phyloP scores from a whole-genome alignment of 92 coral and sea anemone genomes.

The Porites lobata region DNA sequence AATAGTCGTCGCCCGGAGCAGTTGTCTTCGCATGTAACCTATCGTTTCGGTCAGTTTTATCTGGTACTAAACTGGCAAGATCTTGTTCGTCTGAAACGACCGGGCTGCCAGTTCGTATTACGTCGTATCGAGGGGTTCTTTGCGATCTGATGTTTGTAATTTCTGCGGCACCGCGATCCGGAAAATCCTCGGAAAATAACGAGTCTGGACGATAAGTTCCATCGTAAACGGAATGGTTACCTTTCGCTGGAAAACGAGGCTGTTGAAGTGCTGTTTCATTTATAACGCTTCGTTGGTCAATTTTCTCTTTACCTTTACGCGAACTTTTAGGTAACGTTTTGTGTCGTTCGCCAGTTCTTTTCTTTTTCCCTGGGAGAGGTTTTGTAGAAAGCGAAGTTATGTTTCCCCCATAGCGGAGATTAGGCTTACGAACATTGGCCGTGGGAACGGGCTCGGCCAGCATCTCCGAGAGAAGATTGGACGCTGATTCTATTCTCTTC shows the following conservation, averaged over 20 bases:
- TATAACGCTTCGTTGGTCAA: background rate
- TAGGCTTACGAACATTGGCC: conserved; percentile 45
- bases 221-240: background rate
- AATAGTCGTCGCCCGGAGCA: conserved; percentile 25
- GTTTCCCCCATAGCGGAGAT: conserved; percentile 33
- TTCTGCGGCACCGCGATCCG: background rate
- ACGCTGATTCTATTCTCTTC: conserved; percentile 71
- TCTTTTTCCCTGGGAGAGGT: conserved; percentile 19
- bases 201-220: background rate
- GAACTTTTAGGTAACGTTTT: conserved; percentile 23
- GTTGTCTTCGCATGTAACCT: background rate
- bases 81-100: background rate
- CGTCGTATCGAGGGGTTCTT: conserved; percentile 24
- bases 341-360: background rate
- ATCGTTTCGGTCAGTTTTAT: background rate
- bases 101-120: conserved; percentile 15
- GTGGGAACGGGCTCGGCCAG: conserved; percentile 79
- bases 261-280: conserved; percentile 3
- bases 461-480: conserved; percentile 74
- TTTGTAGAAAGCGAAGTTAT: conserved; percentile 5
- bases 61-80: no score
- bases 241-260: background rate
- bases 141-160: background rate
- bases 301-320: background rate
- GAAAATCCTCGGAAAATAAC: background rate